These are phyloP conservation scores for Furcula furcula DNA, from an alignment of 2,888 invertebrate species.

Conservation along the genomic window DNA sequence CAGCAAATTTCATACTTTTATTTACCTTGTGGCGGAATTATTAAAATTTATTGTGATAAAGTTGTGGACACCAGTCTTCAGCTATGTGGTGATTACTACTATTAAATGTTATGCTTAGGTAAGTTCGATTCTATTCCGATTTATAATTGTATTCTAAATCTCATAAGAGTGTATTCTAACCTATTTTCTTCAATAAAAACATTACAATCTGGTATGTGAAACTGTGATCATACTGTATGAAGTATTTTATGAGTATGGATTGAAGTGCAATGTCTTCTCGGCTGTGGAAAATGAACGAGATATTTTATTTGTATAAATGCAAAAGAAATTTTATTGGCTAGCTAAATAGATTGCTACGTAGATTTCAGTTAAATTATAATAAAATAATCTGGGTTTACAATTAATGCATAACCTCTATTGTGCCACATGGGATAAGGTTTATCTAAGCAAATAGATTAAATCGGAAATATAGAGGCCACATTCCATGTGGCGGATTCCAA, in stretches of 20 bases:
- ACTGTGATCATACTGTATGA: background rate
- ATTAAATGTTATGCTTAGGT: constrained; percentile 3
- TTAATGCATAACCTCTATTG: too few relatives aligned
- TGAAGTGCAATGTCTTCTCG: constrained; percentile 1
- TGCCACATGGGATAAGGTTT: too few relatives aligned
- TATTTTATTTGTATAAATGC: constrained; percentile 16
- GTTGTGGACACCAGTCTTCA: constrained; percentile 7
- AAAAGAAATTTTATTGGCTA: too few relatives aligned
- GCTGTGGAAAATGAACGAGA: constrained; percentile 3
- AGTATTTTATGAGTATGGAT: background rate
- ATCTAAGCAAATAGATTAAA: too few relatives aligned
- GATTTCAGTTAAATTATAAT: too few relatives aligned
- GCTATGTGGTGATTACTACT: constrained; percentile 5
- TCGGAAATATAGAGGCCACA: too few relatives aligned
- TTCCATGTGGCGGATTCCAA: too few relatives aligned
- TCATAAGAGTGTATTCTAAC: background rate
- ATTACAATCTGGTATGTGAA: background rate
- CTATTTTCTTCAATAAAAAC: constrained; percentile 1
- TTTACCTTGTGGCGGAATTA: constrained; percentile 17
- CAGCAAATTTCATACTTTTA: constrained; percentile 17
- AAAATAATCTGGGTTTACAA: too few relatives aligned
- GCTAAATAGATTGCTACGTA: too few relatives aligned
- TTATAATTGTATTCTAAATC: background rate
- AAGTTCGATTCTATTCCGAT: constrained; percentile 1
- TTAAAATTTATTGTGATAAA: constrained; percentile 16